A percentile compares a stretch with the other conserved stretches of the same genome.
phyloP scores from a whole-genome alignment of 2,888 invertebrate species.

The Maniola hyperantus region DNA sequence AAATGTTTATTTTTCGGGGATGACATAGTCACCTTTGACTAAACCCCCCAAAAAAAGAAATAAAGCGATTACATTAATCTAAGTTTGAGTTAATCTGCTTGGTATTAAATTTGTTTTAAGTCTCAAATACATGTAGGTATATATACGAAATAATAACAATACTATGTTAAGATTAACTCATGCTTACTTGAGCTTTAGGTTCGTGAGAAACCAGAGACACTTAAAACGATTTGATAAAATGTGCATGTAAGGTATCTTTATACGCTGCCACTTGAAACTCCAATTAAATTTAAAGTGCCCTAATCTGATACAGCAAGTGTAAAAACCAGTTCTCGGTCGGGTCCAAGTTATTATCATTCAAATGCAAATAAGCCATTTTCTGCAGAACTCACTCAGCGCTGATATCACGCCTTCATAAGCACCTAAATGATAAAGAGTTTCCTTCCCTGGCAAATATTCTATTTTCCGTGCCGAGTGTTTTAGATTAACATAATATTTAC shows the following conservation, averaged over 20 bases:
- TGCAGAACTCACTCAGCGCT: slow-evolving; percentile 59
- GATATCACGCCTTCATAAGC: slow-evolving; percentile 65
- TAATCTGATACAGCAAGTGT: slow-evolving; percentile 37
- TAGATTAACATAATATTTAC: slow-evolving; percentile 32
- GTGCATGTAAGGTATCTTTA: slow-evolving; percentile 29
- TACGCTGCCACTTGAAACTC: slow-evolving; percentile 24
- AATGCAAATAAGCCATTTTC: slow-evolving; percentile 74
- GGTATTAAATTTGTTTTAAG: too few species aligned
- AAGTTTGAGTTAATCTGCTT: too few species aligned
- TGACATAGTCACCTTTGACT: too few species aligned
- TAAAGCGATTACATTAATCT: too few species aligned
- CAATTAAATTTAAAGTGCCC: slow-evolving; percentile 33
- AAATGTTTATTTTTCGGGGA: too few species aligned
- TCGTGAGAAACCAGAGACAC: slow-evolving; percentile 25
- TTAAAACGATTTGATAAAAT: slow-evolving; percentile 28
- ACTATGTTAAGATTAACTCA: too few species aligned
- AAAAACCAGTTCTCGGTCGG: slow-evolving; percentile 51
- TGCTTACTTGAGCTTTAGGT: slow-evolving; percentile 2
- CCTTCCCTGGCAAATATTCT: slow-evolving; percentile 30
- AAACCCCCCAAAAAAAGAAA: too few species aligned
- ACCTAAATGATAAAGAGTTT: slow-evolving; percentile 46
- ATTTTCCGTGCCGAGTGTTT: slow-evolving; percentile 29
- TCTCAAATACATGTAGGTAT: too few species aligned
- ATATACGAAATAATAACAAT: too few species aligned
- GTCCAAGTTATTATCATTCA: slow-evolving; percentile 75